phyloP scores from a whole-genome alignment of 2,888 invertebrate genomes.

The Caenorhabditis sp. region DNA sequence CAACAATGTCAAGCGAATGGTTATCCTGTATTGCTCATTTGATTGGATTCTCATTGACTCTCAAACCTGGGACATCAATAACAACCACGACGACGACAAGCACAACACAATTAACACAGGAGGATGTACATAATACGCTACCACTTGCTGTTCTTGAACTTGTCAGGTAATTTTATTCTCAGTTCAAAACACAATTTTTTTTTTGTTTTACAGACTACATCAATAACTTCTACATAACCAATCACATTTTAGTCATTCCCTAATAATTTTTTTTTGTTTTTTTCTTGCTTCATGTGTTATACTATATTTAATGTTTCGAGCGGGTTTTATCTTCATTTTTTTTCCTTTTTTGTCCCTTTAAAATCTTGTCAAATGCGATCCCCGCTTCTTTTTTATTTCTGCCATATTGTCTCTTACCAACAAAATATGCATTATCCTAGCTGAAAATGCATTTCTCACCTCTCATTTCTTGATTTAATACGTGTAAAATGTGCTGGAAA shows the following conservation, averaged over 20 bases:
- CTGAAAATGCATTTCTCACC: neutral
- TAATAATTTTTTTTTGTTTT: neutral
- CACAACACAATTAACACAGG: constrained; percentile 2
- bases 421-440: neutral
- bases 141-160: constrained; percentile 27
- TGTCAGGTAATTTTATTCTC: constrained; percentile 9
- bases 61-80: constrained; percentile 3
- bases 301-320: neutral
- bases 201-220: neutral
- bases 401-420: neutral
- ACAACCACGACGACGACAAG: neutral
- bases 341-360: neutral
- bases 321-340: neutral
- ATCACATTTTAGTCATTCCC: neutral
- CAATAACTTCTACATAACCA: neutral
- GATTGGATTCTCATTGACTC: constrained; percentile 26
- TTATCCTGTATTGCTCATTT: constrained; percentile 28
- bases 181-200: too few species aligned
- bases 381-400: neutral
- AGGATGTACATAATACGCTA: constrained; percentile 24
- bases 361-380: neutral
- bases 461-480: neutral
- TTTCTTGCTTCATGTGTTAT: neutral
- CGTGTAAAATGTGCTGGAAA: neutral
- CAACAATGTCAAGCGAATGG: constrained; percentile 18